Evolutionary conservation across 2,888 invertebrate species (phyloP).

Genomic region (Parapristionchus giblindavisi): DNA sequence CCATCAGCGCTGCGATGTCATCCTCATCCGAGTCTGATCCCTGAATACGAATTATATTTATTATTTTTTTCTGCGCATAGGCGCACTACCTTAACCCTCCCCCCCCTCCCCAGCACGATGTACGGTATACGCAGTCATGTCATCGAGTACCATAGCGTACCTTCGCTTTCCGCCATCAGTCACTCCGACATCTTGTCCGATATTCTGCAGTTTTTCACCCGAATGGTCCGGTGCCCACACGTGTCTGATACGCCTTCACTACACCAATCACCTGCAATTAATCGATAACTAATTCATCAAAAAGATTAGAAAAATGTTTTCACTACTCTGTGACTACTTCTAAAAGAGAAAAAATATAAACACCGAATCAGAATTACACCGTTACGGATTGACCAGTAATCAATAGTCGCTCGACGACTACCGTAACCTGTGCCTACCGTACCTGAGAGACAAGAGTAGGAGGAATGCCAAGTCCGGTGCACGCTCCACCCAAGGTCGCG

Average conservation of each 20-base stretch:
- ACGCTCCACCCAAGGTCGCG: slow-evolving; percentile 97
- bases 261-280: slow-evolving; percentile 85
- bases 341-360: too few relatives aligned
- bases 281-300: neutral
- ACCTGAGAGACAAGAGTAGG: slow-evolving; percentile 89
- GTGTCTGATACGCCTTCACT: slow-evolving; percentile 96
- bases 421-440: neutral
- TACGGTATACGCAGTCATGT: too few relatives aligned
- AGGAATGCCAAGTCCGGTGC: slow-evolving; percentile 90
- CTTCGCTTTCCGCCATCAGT: slow-evolving; percentile 92
- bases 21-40: too few relatives aligned
- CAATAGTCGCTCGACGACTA: neutral
- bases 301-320: too few relatives aligned
- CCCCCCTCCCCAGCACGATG: slow-evolving; percentile 85
- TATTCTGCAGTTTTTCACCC: slow-evolving; percentile 72
- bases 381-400: too few relatives aligned
- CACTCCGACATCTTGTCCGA: slow-evolving; percentile 77
- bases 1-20: neutral
- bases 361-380: too few relatives aligned
- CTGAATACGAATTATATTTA: too few relatives aligned
- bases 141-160: too few relatives aligned
- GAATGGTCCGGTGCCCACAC: slow-evolving; percentile 97
- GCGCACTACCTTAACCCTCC: slow-evolving; percentile 92
- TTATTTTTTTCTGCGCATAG: slow-evolving; percentile 92
- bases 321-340: too few relatives aligned